Base-by-base conservation (phyloP, 2,888 invertebrate genomes). In the Mayetiola destructor region DNA sequence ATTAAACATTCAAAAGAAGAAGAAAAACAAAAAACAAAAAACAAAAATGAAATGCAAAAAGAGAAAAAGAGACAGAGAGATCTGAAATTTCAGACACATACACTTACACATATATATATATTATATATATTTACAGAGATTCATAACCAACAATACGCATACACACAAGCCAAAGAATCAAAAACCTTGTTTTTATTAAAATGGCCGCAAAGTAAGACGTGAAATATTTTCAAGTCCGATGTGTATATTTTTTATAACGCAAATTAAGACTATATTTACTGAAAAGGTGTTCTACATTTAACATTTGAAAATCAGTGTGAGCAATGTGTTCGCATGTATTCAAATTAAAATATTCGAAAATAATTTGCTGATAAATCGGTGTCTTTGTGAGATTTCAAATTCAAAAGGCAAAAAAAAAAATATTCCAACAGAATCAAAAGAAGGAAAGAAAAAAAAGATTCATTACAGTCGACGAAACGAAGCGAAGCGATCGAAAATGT, bases 151-250 rank as follows among this genome's bases (percentile, higher is more conserved):
- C 9, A 10, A 53, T 32, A 53, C 53, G 53, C 53, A 48, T 48
- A 48, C 48, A 48, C 27, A 48, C 48, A 48, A 27, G 27, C n/a
- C 27, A 27, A 27, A 48, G 48, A 48, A 48, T 27, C 48, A 27
- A 48, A 48, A 48, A 48, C 48, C 48, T 48, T 48, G 48, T 48
- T 48, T 48, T 48, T 48, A 48, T 48, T 48, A 48, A 48, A 48
- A 48, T 48, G 48, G 48, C 48, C 48, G 48, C 27, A 48, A 48
- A 48, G 48, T 48, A 27, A 48, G 48, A 48, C 48, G 48, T 48
- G 48, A 48, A 48, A 48, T 48, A 48, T 48, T 48, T 48, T 48
- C 48, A 48, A 48, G 48, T 48, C 48, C 48, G 48, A 48, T 48
- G 48, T 48, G 48, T 48, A 48, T 48, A 48, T 48, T 48, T 48